phyloP scores from a whole-genome alignment of 2,797 vertebrate genomes.

The Myotis findleyi region DNA sequence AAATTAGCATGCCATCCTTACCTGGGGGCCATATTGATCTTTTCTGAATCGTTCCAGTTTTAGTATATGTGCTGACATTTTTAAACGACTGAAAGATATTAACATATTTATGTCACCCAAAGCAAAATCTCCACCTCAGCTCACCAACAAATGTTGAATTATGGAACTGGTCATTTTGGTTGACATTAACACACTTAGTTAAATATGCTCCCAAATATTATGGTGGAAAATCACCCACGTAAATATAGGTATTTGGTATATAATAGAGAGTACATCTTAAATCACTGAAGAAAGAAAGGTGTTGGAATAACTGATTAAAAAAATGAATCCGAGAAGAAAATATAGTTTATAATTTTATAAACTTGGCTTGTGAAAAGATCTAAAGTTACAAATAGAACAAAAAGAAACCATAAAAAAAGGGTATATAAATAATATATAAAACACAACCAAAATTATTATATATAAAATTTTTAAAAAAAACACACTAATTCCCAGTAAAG shows the following conservation, averaged over 20 bases:
- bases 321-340: constrained; percentile 31
- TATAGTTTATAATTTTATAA: not conserved
- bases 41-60: too few relatives aligned
- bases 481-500: too few relatives aligned
- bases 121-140: not conserved
- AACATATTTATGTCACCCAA: not conserved
- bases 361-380: not conserved
- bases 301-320: not conserved
- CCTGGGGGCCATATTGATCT: too few relatives aligned
- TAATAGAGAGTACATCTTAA: not conserved
- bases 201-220: constrained; percentile 8
- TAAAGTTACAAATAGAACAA: not conserved
- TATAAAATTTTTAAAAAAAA: not conserved
- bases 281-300: not conserved
- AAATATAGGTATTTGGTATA: not conserved
- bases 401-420: not conserved
- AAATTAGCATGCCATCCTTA: too few relatives aligned
- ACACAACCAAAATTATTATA: not conserved
- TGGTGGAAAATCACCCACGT: not conserved
- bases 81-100: not conserved
- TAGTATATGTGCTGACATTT: not conserved
- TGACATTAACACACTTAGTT: not conserved
- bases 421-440: not conserved
- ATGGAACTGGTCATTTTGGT: not conserved
- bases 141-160: not conserved